Evolutionary conservation across 2,113 vertebrate genomes (phyloP), one percentile per base, ranked within the genome.

Genomic region (Setophaga petechia): DNA sequence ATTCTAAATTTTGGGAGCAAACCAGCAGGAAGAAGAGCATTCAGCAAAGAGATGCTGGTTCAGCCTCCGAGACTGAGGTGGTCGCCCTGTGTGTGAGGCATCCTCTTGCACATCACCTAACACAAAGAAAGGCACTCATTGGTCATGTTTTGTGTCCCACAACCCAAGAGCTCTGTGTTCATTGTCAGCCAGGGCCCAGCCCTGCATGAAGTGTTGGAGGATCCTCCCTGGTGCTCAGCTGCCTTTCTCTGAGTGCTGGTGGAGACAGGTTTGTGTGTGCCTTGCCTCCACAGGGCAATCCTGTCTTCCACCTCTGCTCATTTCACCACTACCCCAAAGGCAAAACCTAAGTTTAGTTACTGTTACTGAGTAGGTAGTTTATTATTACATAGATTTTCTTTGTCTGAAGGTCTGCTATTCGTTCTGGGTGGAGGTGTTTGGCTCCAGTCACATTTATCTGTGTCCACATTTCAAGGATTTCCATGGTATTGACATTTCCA

Each of bases 401-500:
- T 95, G 58, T 83, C 71, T 73, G 69, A 69, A 89, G 66, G 35
- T n/a, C 51, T 87, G 61, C 66, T 96, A 19, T 54, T 92, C 59
- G 1, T 66, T 93, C 95, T 96, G 78, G 84, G 73, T 94, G 85
- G 91, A 97, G 73, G 71, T 96, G 85, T 94, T 97, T 97, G 92
- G 69, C 79, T 97, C 43, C 96, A 86, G 72, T 97, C 84, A 91
- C 63, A 71, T 95, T 91, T 96, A n/a, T 94, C 86, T 94, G 62
- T 84, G 79, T 96, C 90, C 84, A 61, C 19, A 11, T 95, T 97
- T 98, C 90, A 97, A 96, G 90, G 88, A 94, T 97, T 96, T 96
- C 90, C 73, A 90, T 97, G 89, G 90, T 95, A 97, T 94, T 98
- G 92, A 96, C 92, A 95, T 96, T 98, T 97, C 88, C 82, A 68